Evolutionary conservation across 2,797 vertebrate genomes (phyloP).

Genomic region (Sitta carolinensis): DNA sequence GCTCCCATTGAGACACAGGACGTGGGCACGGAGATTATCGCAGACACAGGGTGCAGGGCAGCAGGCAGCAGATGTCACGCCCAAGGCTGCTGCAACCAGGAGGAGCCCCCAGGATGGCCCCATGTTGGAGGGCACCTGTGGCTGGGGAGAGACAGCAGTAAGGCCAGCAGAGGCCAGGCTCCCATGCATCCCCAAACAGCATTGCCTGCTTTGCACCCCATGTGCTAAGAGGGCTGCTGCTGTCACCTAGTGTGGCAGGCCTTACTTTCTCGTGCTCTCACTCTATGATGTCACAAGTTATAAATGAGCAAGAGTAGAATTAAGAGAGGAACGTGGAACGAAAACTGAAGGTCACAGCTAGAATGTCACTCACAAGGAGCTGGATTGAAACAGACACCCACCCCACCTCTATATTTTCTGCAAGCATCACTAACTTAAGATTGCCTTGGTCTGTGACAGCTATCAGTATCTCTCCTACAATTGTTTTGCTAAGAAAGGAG

Average conservation of each 20-base stretch:
- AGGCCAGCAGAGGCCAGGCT: not conserved
- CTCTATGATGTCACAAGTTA: not conserved
- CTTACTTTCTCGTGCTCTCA: not conserved
- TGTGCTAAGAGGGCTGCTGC: not conserved
- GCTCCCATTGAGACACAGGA: constrained; percentile 81
- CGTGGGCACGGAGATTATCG: constrained; percentile 75
- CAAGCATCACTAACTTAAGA: not conserved
- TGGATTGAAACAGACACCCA: not conserved
- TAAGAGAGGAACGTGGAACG: not conserved
- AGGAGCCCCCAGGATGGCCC: constrained; percentile 55
- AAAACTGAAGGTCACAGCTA: not conserved
- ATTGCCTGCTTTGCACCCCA: fast-evolving
- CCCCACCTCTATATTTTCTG: not conserved
- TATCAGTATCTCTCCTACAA: not conserved
- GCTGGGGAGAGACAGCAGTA: not conserved
- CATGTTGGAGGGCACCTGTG: not conserved
- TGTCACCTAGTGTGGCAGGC: not conserved
- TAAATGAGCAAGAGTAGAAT: not conserved
- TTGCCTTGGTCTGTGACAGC: not conserved
- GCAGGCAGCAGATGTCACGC: not conserved
- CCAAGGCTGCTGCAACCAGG: not conserved
- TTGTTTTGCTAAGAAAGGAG: not conserved
- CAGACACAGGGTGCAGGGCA: constrained; percentile 86
- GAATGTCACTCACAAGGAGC: not conserved
- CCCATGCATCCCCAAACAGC: fast-evolving